These are phyloP conservation scores for Danio aesculapii DNA, from an alignment of 2,797 vertebrate species.

Conservation along the genomic window DNA sequence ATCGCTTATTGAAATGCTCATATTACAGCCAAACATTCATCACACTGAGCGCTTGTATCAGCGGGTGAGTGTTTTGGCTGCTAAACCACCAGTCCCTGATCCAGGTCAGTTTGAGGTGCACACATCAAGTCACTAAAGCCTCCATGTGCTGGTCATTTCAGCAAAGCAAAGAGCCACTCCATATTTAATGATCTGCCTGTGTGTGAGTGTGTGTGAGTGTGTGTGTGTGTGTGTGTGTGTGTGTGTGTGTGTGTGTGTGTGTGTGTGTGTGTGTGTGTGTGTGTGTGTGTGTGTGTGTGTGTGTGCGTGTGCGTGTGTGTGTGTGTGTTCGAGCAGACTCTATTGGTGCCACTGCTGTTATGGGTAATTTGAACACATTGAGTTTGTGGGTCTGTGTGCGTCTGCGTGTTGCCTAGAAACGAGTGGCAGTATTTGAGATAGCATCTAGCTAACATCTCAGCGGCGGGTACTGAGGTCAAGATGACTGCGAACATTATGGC, in stretches of 20 bases:
- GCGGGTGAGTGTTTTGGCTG: background rate
- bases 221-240: slow-evolving; percentile 10
- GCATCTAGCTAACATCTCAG: slow-evolving; percentile 16
- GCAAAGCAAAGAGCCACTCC: slow-evolving; percentile 5
- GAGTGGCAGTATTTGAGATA: slow-evolving; percentile 14
- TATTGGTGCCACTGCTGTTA: background rate
- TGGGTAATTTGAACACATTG: slow-evolving; percentile 40
- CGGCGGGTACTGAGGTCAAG: slow-evolving; percentile 19
- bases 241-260: slow-evolving; percentile 7
- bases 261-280: background rate
- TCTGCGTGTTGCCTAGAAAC: slow-evolving; percentile 40
- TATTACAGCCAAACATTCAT: background rate
- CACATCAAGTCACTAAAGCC: slow-evolving; percentile 1
- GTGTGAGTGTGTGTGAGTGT: background rate
- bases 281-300: slow-evolving; percentile 1
- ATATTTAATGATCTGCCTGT: slow-evolving; percentile 32
- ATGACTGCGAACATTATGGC: slow-evolving; percentile 8
- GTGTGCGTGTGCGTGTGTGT: slow-evolving; percentile 21
- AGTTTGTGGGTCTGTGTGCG: slow-evolving; percentile 20
- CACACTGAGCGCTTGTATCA: background rate
- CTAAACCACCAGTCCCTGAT: background rate
- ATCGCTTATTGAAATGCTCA: slow-evolving; percentile 8
- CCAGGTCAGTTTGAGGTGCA: background rate
- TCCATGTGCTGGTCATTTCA: slow-evolving; percentile 11
- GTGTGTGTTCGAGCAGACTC: slow-evolving; percentile 21